Evolutionary conservation across 35 echinoderm and acorn worm species (phyloP).

Genomic region (Ptychodera flava): DNA sequence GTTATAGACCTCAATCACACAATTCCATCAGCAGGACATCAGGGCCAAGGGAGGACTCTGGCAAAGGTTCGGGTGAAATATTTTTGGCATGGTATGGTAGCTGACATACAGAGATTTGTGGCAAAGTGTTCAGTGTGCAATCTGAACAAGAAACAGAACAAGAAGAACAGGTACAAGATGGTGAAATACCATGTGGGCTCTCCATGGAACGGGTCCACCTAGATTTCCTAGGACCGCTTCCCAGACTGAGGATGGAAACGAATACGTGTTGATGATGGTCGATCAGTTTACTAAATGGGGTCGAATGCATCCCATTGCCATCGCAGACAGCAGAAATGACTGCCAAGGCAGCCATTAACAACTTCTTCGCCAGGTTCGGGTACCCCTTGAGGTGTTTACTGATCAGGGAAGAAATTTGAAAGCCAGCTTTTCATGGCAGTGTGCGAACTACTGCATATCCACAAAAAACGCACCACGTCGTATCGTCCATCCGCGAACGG

Average conservation of each 20-base stretch:
- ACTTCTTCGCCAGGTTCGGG: conserved; percentile 8
- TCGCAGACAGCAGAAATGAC: conserved; percentile 25
- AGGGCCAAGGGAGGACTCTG: not conserved
- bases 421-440: not conserved
- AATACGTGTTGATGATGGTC: conserved; percentile 9
- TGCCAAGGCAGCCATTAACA: conserved; percentile 6
- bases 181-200: conserved; percentile 32
- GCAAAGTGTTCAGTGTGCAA: conserved; percentile 4
- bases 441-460: not conserved
- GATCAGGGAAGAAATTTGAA: conserved; percentile 12
- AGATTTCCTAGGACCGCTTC: conserved; percentile 20
- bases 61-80: conserved; percentile 14
- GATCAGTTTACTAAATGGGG: conserved; percentile 14
- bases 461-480: not conserved
- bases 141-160: conserved; percentile 3
- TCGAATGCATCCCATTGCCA: conserved; percentile 1
- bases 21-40: not conserved
- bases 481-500: conserved; percentile 27
- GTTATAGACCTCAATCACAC: not conserved
- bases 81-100: conserved; percentile 18
- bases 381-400: conserved; percentile 8
- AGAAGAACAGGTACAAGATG: not conserved
- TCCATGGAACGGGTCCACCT: conserved; percentile 39
- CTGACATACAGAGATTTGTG: not conserved
- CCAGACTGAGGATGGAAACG: not conserved